Evolutionary conservation across 2,113 vertebrate species (phyloP), one percentile per base, ranked within the genome.

Genomic region (Nerophis lumbriciformis): DNA sequence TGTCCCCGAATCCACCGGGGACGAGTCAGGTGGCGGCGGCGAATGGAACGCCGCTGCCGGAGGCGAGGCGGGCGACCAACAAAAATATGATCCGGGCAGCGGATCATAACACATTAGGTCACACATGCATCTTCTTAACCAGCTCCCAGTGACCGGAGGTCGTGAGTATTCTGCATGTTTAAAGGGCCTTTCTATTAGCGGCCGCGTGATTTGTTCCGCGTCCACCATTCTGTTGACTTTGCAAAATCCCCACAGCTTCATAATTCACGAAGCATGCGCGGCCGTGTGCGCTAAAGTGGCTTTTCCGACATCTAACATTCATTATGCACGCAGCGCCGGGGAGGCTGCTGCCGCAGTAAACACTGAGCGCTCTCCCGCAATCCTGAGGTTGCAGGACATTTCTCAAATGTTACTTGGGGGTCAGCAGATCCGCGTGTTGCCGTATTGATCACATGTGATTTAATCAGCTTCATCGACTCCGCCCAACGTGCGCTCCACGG

Each of bases 401-500:
- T 61, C 54, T 62, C 63, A 48, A 66, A 69, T 61, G 37, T 66
- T 53, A 65, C 9, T 54, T 47, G 28, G 0, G 67, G 71, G 57
- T 65, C 70, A 80, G 76, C 64, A 76, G 65, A 73, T 59, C 54
- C 61, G 65, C 50, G 42, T 68, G 77, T 63, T 66, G 36, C 59
- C 71, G 45, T 77, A 83, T 85, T 63, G 81, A 85, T 82, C 60
- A 58, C 66, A 71, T 62, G 48, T 59, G 68, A 56, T 63, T 75
- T 69, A 80, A 82, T 85, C 76, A 80, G 69, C 59, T 14, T 73
- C 66, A 84, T 77, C 80, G 82, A 85, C 68, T 49, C 12, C 36
- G 66, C 73, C 73, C 65, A 68, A 36, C 51, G 56, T 83, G 76
- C 69, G 28, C 53, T 73, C 50, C 59, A 47, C 2, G 13, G 64